A percentile compares a stretch with the other conserved stretches of the same genome.
Conservation (phyloP, 2,888 invertebrate species). For the Toxonevra muliebris region DNA sequence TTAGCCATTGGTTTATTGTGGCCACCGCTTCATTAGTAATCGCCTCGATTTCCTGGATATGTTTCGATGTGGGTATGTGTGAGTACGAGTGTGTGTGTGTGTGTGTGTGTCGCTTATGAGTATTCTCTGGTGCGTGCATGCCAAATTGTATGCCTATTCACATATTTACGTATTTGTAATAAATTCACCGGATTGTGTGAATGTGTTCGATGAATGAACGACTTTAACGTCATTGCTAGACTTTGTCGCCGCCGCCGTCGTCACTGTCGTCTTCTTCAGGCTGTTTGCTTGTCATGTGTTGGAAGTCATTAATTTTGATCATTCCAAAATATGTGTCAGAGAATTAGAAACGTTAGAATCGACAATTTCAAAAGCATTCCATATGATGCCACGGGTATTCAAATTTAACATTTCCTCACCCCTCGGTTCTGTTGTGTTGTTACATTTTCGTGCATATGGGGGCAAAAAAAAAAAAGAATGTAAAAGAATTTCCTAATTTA, state of each 20-base stretch:
- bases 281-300: slow-evolving; percentile 35
- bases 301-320: slow-evolving; percentile 58
- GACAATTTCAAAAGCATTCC: slow-evolving; percentile 5
- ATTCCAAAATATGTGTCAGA: slow-evolving; percentile 57
- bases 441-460: background rate
- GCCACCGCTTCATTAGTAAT: too few species aligned
- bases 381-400: background rate
- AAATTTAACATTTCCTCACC: background rate
- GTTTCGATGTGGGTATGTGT: too few species aligned
- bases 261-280: background rate
- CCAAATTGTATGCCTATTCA: background rate
- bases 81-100: too few species aligned
- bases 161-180: background rate
- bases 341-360: slow-evolving; percentile 17
- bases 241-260: background rate
- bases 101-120: background rate
- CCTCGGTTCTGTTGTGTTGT: background rate
- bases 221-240: slow-evolving; percentile 5
- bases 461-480: slow-evolving; percentile 36
- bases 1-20: too few species aligned
- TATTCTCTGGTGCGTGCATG: background rate
- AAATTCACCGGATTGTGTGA: background rate
- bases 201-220: slow-evolving; percentile 1
- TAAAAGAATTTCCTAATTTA: slow-evolving; percentile 64
- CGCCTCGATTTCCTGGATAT: too few species aligned